Percentiles rank a stretch among this genome's conserved stretches.
Conservation (phyloP, 2,113 vertebrate species). For the Kryptolebias marmoratus region DNA sequence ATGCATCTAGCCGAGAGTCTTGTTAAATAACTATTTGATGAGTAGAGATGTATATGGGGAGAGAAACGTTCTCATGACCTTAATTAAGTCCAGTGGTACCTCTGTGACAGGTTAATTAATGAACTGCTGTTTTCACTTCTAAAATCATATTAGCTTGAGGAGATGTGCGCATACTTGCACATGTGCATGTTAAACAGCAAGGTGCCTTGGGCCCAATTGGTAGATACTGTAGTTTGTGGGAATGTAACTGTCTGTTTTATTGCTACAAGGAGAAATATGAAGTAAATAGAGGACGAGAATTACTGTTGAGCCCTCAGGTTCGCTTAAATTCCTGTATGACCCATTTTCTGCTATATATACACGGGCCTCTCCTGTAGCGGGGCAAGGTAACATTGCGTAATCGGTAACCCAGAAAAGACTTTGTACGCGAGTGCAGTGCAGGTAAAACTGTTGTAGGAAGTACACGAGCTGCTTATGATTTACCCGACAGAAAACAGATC, state of each 20-base stretch:
- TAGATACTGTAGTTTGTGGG: conserved; percentile 8
- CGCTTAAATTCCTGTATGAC: conserved; percentile 51
- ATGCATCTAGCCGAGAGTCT: conserved; percentile 27
- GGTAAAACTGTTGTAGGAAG: background rate
- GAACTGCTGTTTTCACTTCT: conserved; percentile 60
- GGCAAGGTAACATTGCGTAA: background rate
- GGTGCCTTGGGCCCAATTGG: conserved; percentile 46
- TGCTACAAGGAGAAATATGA: conserved; percentile 6
- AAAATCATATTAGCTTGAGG: conserved; percentile 55
- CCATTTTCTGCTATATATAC: conserved; percentile 44
- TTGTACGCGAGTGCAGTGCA: background rate
- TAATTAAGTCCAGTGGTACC: conserved; percentile 46
- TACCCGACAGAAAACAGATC: background rate
- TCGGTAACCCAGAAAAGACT: conserved; percentile 3
- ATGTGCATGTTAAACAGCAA: conserved; percentile 38
- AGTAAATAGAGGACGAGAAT: conserved; percentile 40
- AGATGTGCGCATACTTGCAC: conserved; percentile 13
- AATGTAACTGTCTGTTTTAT: conserved; percentile 2
- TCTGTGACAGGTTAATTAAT: conserved; percentile 71
- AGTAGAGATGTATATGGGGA: conserved; percentile 14
- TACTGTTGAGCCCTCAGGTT: conserved; percentile 38
- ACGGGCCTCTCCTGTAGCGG: conserved; percentile 11
- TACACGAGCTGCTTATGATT: background rate
- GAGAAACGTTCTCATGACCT: conserved; percentile 61
- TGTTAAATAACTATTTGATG: conserved; percentile 50